Conservation (phyloP, 1,140 invertebrate species). For the Drosophila truncata region DNA sequence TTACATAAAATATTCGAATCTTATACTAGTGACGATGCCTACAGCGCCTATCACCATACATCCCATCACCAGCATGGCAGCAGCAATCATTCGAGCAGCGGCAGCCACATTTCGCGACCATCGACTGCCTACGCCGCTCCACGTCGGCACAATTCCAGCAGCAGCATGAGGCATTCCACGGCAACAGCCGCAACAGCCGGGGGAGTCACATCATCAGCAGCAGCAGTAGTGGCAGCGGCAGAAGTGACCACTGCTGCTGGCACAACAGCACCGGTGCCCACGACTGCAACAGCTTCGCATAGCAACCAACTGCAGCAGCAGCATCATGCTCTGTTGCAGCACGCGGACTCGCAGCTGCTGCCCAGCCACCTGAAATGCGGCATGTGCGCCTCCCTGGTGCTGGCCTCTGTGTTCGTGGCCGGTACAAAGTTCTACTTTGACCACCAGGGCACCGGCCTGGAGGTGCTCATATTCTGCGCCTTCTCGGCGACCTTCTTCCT, state of each 20-base stretch:
- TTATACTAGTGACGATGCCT: constrained; percentile 60
- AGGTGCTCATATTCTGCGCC: constrained; percentile 89
- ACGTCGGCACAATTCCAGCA: constrained; percentile 71
- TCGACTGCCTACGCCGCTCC: constrained; percentile 54
- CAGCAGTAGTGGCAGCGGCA: constrained; percentile 17
- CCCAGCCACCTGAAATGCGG: constrained; percentile 88
- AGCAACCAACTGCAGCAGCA: constrained; percentile 69
- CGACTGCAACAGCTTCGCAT: constrained; percentile 36
- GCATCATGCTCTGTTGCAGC: constrained; percentile 64
- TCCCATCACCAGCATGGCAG: constrained; percentile 47
- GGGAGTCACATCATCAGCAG: constrained; percentile 18
- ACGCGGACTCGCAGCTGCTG: constrained; percentile 82
- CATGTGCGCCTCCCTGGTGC: constrained; percentile 89
- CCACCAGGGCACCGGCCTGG: constrained; percentile 88
- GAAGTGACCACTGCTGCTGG: not conserved
- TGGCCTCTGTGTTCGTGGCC: constrained; percentile 88
- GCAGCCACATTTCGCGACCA: constrained; percentile 48
- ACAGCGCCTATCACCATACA: constrained; percentile 68
- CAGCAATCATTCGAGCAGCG: constrained; percentile 27
- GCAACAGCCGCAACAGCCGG: not conserved
- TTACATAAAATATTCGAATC: not conserved
- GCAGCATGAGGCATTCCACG: constrained; percentile 58
- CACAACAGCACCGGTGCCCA: constrained; percentile 16
- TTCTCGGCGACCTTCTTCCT: constrained; percentile 88
- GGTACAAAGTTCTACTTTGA: constrained; percentile 90